Conservation (phyloP, 2,888 invertebrate species). For the Lobophora halterata region DNA sequence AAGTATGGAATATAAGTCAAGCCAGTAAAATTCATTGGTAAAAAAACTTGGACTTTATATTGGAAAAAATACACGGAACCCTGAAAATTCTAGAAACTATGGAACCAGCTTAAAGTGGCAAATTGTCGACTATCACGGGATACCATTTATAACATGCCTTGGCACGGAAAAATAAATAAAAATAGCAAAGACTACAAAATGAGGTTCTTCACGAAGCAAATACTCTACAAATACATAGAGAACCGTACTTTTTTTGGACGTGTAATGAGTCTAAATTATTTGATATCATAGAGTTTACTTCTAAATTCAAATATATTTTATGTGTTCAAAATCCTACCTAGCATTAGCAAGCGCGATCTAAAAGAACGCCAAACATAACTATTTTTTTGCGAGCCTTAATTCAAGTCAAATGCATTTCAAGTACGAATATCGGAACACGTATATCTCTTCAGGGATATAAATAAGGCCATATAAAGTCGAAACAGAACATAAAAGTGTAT, state of each 20-base stretch:
- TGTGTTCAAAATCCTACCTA: too few relatives aligned
- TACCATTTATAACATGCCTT: slow-evolving; percentile 15
- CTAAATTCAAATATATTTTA: too few relatives aligned
- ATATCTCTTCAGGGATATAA: slow-evolving; percentile 6
- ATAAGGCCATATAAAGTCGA: slow-evolving; percentile 7
- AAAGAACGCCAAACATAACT: not conserved
- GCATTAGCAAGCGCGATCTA: too few relatives aligned
- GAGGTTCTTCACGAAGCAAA: too few relatives aligned
- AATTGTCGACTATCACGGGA: slow-evolving; percentile 22
- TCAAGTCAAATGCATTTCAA: slow-evolving; percentile 2
- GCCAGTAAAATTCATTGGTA: too few relatives aligned
- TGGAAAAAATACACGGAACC: too few relatives aligned
- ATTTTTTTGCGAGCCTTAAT: slow-evolving; percentile 2
- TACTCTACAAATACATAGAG: too few relatives aligned
- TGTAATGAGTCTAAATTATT: too few relatives aligned
- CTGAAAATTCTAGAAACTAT: slow-evolving; percentile 7
- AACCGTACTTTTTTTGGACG: too few relatives aligned
- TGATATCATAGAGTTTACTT: too few relatives aligned
- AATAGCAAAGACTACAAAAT: too few relatives aligned
- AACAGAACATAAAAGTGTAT: slow-evolving; percentile 20
- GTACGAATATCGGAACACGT: slow-evolving; percentile 1
- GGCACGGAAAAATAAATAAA: slow-evolving; percentile 2
- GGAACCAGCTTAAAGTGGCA: slow-evolving; percentile 11
- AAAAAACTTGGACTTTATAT: slow-evolving; percentile 5
- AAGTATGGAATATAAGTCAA: too few relatives aligned